These are phyloP conservation scores for Agrenia bidenticulata DNA, from an alignment of 2,888 invertebrate species.

Conservation along the genomic window DNA sequence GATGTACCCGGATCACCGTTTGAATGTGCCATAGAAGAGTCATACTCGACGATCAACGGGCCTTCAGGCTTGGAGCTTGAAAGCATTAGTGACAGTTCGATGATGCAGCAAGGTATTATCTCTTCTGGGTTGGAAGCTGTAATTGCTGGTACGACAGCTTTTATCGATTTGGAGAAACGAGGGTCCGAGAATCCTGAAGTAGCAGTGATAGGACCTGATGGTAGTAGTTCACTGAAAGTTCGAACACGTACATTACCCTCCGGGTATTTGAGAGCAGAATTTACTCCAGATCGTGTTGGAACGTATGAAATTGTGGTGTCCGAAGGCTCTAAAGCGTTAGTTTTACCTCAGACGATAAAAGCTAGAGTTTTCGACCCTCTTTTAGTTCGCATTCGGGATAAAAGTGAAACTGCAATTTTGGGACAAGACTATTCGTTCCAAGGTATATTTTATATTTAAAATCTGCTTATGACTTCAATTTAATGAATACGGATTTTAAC, in stretches of 20 bases:
- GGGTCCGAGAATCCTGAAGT: constrained; percentile 60
- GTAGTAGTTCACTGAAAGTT: constrained; percentile 53
- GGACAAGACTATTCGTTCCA: constrained; percentile 79
- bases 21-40: constrained; percentile 64
- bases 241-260: constrained; percentile 53
- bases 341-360: constrained; percentile 69
- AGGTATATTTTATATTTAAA: too few species aligned
- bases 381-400: constrained; percentile 70
- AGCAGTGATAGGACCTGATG: constrained; percentile 62
- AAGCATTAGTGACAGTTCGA: constrained; percentile 50
- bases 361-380: constrained; percentile 72
- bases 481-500: too few species aligned
- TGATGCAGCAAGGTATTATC: constrained; percentile 46
- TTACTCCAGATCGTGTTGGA: constrained; percentile 74
- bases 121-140: constrained; percentile 56
- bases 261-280: constrained; percentile 66
- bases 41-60: constrained; percentile 52
- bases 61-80: constrained; percentile 45
- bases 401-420: constrained; percentile 71
- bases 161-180: constrained; percentile 59
- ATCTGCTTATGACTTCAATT: too few species aligned
- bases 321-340: constrained; percentile 64
- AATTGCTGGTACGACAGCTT: constrained; percentile 57
- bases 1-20: constrained; percentile 74
- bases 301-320: constrained; percentile 70